Conservation (phyloP, 1,140 invertebrate genomes). For the Aleiodes sp. region DNA sequence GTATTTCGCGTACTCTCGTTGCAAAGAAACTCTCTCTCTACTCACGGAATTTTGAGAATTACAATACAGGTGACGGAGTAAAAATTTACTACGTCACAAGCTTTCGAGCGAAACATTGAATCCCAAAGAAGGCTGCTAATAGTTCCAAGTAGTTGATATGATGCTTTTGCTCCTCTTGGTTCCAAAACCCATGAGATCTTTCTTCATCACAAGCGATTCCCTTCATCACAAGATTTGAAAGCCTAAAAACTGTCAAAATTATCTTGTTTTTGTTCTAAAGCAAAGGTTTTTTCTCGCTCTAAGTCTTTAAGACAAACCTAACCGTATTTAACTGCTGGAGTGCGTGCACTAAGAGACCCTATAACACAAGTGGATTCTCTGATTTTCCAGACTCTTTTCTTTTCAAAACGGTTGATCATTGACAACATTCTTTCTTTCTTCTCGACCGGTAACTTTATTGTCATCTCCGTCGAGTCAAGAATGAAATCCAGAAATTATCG, state of each 20-base stretch:
- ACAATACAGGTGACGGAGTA: no score
- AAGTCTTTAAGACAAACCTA: neutral
- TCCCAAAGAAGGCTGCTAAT: conserved; percentile 15
- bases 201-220: neutral
- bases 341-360: conserved; percentile 10
- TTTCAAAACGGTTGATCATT: neutral
- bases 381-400: neutral
- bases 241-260: neutral
- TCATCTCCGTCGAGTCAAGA: conserved; percentile 7
- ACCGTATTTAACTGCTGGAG: neutral
- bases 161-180: neutral
- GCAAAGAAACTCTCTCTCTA: no score
- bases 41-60: no score
- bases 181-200: conserved; percentile 16
- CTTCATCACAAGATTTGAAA: neutral
- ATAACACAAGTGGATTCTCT: conserved; percentile 19
- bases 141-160: conserved; percentile 26
- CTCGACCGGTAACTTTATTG: conserved; percentile 6
- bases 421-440: neutral
- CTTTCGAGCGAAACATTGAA: conserved; percentile 31
- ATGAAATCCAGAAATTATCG: conserved; percentile 18
- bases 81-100: no score
- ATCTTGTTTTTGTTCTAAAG: neutral
- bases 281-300: neutral
- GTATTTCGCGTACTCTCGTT: no score